Conservation (phyloP, 2,888 invertebrate genomes). For the Dimorphilus gyrociliatus region DNA sequence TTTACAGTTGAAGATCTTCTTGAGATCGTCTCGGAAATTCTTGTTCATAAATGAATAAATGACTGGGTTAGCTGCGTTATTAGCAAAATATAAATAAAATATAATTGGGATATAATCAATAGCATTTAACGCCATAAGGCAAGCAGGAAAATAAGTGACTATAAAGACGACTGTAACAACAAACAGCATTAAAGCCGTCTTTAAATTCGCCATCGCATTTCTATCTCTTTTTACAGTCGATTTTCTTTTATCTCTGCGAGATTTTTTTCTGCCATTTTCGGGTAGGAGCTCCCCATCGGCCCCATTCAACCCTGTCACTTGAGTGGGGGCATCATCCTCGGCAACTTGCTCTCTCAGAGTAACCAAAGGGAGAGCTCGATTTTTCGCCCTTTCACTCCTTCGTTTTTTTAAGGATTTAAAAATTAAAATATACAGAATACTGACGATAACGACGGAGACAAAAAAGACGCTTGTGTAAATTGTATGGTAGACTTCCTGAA, state of each 20-base stretch:
- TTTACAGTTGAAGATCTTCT: conserved; percentile 14
- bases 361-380: conserved; percentile 2
- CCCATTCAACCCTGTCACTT: background rate
- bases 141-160: conserved; percentile 29
- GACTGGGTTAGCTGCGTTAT: conserved; percentile 36
- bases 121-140: conserved; percentile 21
- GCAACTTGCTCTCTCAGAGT: conserved; percentile 1
- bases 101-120: conserved; percentile 20
- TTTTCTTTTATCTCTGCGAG: conserved; percentile 11
- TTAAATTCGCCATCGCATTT: conserved; percentile 20
- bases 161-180: conserved; percentile 32
- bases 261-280: conserved; percentile 16
- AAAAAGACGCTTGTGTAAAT: background rate
- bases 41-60: conserved; percentile 37
- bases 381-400: background rate
- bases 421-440: too few species aligned
- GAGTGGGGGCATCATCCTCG: background rate
- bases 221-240: conserved; percentile 11
- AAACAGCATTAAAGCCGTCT: conserved; percentile 34
- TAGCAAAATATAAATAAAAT: conserved; percentile 35
- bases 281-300: conserved; percentile 1
- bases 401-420: conserved; percentile 1
- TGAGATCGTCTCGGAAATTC: conserved; percentile 30
- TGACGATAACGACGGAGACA: background rate
- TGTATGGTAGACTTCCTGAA: too few species aligned